Base-by-base conservation (phyloP, 30 jellyfish, hydroid and myxozoan species). In the Cassiopea andromeda region DNA sequence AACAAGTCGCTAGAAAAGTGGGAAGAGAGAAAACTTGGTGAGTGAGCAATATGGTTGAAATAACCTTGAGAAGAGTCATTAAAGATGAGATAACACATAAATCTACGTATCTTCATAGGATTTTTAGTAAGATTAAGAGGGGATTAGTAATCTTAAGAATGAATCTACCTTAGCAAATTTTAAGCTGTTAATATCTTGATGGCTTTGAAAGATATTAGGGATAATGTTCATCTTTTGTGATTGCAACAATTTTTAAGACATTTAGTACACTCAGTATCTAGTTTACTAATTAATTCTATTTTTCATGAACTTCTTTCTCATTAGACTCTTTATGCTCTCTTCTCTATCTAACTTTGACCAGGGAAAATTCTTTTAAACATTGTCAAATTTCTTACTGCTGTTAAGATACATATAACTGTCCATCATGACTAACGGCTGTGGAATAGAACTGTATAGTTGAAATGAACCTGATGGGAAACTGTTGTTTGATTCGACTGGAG, bases 41-140 rank as follows among this genome's bases (percentile, higher is more conserved):
- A 77, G 86, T 77, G 86, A 77, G 79, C 54, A 19, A 70, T 70
- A 70, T 12, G 46, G 38, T 4, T 70, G 54, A 17, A 18, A 43
- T 70, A 38, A 43, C 79, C 38, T n/a, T 70, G 54, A 7, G 64
- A 44, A 7, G 60, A 80, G 89, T 15, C 78, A 69, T 66, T 58
- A 45, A 50, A 46, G 72, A 58, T 49, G 67, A 68, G 73, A 49
- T 61, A 77, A 47, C 46, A 84, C 71, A 44, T 38, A 50, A 75
- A 78, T 69, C 67, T 69, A 87, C 78, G 94, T 78, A 87, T 87
- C 94, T 77, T 78, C 94, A 77, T 87, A 90, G 90, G 90, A 50
- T 77, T 81, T 27, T 70, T 87, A 87, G 94, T 76, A 78, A 87
- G 94, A 87, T 87, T 87, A 87, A 67, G 90, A 77, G 83, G 94